Evolutionary conservation across 2,113 vertebrate genomes (phyloP).

Genomic region (Gasterosteus aculeatus): DNA sequence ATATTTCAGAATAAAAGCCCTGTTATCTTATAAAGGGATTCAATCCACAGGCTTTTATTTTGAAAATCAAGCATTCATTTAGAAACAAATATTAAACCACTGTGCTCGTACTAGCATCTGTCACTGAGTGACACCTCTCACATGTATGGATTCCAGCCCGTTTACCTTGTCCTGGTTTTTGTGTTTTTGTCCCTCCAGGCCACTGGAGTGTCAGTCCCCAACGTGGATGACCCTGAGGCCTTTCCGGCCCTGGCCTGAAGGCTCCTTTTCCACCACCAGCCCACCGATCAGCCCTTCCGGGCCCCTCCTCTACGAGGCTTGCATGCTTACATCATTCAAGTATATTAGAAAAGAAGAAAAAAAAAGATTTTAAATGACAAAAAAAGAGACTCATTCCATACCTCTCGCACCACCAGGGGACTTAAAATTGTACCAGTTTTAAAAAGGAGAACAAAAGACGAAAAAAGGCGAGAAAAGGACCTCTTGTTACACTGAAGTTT

Average conservation of each 20-base stretch:
- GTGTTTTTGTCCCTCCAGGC: constrained; percentile 79
- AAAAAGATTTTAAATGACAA: constrained; percentile 57
- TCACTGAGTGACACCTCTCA: neutral
- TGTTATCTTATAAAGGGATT: no score
- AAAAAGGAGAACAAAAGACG: constrained; percentile 83
- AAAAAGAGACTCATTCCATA: constrained; percentile 90
- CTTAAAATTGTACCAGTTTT: constrained; percentile 96
- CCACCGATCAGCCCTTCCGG: constrained; percentile 85
- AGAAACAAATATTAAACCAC: neutral
- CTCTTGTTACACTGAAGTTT: constrained; percentile 99
- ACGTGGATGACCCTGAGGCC: constrained; percentile 98
- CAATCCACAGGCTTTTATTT: neutral
- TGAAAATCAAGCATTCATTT: neutral
- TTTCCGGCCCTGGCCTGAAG: constrained; percentile 96
- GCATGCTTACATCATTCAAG: constrained; percentile 98
- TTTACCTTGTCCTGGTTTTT: constrained; percentile 48
- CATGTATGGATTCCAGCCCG: neutral
- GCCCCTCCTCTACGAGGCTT: constrained; percentile 94
- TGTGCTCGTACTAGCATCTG: neutral
- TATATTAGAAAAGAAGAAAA: constrained; percentile 82
- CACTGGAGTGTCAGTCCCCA: constrained; percentile 93
- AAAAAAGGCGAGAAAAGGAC: constrained; percentile 86
- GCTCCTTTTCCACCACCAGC: constrained; percentile 82
- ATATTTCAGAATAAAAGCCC: no score
- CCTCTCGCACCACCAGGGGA: constrained; percentile 95